Base-by-base conservation (phyloP, 2,888 invertebrate genomes). In the Chironomus riparius region DNA sequence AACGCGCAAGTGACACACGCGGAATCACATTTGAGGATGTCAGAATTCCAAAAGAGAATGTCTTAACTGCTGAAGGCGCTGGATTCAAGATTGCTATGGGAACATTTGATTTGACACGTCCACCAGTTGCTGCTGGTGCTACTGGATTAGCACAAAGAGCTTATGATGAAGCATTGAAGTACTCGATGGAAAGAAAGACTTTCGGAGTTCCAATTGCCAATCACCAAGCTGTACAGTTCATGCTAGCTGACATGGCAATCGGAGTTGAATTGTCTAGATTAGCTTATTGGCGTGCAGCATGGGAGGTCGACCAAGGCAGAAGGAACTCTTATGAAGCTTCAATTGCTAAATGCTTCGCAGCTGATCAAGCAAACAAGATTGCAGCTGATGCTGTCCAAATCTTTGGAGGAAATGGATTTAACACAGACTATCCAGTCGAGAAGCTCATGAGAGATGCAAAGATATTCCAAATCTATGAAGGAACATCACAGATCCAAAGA, bases 381-480 rank as follows among this genome's bases (percentile, higher is more conserved):
- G 97, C 98, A 0, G 86, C 95, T 0, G 97, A 98, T 85, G 97
- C 98, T 48, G 98, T 98, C 0, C 94, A 97, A 87, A 88, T 97
- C 72, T 97, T 96, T 83, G 97, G 97, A 47, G 97, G 97, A 22
- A 94, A 94, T 83, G 97, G 97, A 0, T 98, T 95, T 86, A 98
- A 98, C 86, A 90, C 89, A 22, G 98, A 98, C 47, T 99, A 98
- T 84, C 98, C 98, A 0, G 98, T 97, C 0, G 98, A 99, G 84
- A 99, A 99, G 81, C 87, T 99, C 76, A 98, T 98, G 97, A 88
- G 98, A 76, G 98, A 99, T 85, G 98, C 98, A n/a, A 99, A 99
- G 85, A 98, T 99, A 80, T 98, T 92, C 85, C 97, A 97, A 85
- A 99, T 99, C 80, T 98, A 98, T 81, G 98, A 98, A 84, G 98